Conservation (phyloP, 1,140 invertebrate species). For the Ladona fulva region DNA sequence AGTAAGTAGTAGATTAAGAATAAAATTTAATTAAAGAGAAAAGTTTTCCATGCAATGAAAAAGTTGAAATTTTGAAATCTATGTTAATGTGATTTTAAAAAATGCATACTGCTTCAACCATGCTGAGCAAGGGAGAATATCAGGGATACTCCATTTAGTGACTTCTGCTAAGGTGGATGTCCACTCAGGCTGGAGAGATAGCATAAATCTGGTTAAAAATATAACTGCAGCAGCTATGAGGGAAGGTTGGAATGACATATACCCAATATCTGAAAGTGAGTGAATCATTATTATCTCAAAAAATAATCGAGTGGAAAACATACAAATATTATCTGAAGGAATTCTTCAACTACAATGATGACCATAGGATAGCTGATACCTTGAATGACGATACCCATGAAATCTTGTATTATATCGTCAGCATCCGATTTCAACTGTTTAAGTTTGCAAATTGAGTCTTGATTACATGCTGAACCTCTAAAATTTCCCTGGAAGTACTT, state of each 20-base stretch:
- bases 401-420: background rate
- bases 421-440: background rate
- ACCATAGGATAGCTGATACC: background rate
- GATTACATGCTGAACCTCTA: background rate
- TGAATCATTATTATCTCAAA: background rate
- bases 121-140: background rate
- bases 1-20: no score
- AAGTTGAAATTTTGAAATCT: no score
- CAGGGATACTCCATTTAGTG: background rate
- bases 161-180: background rate
- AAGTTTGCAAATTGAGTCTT: background rate
- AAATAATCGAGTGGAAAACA: background rate
- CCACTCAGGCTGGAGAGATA: background rate
- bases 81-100: no score
- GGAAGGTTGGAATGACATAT: background rate
- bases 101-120: background rate
- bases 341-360: background rate
- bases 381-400: background rate
- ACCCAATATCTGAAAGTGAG: background rate
- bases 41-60: no score
- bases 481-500: background rate
- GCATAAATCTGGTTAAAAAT: background rate
- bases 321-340: background rate
- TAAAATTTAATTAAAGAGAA: no score
- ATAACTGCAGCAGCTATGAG: background rate